phyloP scores from a whole-genome alignment of 2,888 invertebrate species.

The Platycheirus albimanus region DNA sequence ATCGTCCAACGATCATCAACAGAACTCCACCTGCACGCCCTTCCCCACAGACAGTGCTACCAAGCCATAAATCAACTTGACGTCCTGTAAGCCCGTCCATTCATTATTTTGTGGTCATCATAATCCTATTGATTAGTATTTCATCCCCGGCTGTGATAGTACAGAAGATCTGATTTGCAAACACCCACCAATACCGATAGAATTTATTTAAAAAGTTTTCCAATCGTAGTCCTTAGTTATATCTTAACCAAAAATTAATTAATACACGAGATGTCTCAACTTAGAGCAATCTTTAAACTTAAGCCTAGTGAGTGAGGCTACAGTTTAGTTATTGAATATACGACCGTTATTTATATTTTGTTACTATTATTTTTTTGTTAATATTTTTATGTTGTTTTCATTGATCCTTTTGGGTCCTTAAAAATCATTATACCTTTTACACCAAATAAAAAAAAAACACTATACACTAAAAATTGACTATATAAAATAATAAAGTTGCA shows the following conservation, averaged over 20 bases:
- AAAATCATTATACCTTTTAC: constrained; percentile 58
- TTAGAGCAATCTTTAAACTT: constrained; percentile 28
- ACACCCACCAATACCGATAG: constrained; percentile 47
- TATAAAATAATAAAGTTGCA: constrained; percentile 5
- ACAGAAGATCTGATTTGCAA: constrained; percentile 68
- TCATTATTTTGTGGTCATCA: constrained; percentile 41
- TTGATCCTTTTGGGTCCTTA: constrained; percentile 71
- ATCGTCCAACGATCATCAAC: constrained; percentile 60
- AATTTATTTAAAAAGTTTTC: constrained; percentile 46
- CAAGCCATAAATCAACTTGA: constrained; percentile 42
- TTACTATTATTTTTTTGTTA: constrained; percentile 39
- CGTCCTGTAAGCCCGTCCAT: constrained; percentile 15
- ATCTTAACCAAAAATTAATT: not conserved
- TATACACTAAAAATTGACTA: constrained; percentile 69
- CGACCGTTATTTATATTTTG: constrained; percentile 41
- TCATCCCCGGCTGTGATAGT: constrained; percentile 83
- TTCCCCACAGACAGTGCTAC: constrained; percentile 60
- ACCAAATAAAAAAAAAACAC: constrained; percentile 56
- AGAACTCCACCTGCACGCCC: constrained; percentile 48
- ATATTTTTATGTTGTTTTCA: constrained; percentile 49
- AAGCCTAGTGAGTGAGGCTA: constrained; percentile 60
- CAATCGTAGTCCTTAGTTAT: constrained; percentile 61
- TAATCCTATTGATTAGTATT: constrained; percentile 74
- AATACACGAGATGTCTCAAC: constrained; percentile 12
- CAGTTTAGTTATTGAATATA: constrained; percentile 41